A percentile compares a stretch with the other conserved stretches of the same genome.
These are phyloP conservation scores for Cataglyphis rosenhaueri DNA, from an alignment of 2,888 invertebrate genomes.

Conservation along the genomic window DNA sequence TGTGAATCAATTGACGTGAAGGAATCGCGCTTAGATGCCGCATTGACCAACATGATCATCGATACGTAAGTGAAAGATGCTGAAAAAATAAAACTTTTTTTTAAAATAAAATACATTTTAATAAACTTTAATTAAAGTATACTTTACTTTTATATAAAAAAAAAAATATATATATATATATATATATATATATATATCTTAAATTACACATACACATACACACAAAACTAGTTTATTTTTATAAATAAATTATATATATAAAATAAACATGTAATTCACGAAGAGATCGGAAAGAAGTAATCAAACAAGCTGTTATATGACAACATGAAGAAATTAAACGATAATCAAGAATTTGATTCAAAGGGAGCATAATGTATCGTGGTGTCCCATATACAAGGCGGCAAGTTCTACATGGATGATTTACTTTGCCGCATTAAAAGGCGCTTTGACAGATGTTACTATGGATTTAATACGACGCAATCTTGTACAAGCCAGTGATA, in stretches of 20 bases:
- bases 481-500: conserved; percentile 75
- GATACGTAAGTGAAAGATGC: conserved; percentile 74
- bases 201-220: neutral
- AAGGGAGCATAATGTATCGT: conserved; percentile 79
- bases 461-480: conserved; percentile 70
- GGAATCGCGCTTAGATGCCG: conserved; percentile 55
- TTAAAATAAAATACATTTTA: neutral
- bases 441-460: conserved; percentile 69
- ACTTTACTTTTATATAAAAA: too few relatives aligned
- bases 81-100: neutral
- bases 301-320: neutral
- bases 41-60: conserved; percentile 76
- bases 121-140: too few relatives aligned
- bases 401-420: conserved; percentile 83
- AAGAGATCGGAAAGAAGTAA: neutral
- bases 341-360: conserved; percentile 18
- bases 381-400: conserved; percentile 83
- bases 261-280: neutral
- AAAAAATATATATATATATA: neutral
- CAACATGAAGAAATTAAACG: neutral
- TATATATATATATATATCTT: neutral
- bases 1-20: conserved; percentile 62
- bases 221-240: neutral
- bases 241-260: neutral
- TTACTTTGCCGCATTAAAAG: conserved; percentile 79